Percentiles rank a stretch among this genome's conserved stretches.
phyloP scores from a whole-genome alignment of 2,797 vertebrate genomes.

The Rhabdophis nuchalis region DNA sequence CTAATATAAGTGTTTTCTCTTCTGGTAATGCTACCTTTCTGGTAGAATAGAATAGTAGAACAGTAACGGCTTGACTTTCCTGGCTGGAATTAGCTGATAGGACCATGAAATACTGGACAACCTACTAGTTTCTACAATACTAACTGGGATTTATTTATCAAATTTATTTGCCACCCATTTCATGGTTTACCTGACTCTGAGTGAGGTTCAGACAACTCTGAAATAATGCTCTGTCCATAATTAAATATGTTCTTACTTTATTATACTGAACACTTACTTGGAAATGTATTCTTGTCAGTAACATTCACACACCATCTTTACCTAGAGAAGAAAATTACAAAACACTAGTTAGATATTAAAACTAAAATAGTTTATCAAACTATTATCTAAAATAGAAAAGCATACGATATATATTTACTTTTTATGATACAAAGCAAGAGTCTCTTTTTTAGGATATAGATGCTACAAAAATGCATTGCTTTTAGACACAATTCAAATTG shows the following conservation, averaged over 20 bases:
- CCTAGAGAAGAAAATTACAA: neutral
- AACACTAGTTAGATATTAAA: neutral
- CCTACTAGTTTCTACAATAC: neutral
- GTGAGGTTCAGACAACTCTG: neutral
- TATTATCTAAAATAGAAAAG: neutral
- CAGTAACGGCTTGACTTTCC: neutral
- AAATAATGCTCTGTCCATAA: neutral
- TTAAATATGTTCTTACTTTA: neutral
- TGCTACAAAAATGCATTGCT: neutral
- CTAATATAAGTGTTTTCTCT: neutral
- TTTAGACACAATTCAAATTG: neutral
- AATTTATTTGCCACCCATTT: neutral
- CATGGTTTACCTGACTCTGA: neutral
- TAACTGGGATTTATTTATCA: neutral
- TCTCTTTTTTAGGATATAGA: neutral
- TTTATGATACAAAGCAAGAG: neutral
- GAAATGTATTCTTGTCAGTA: neutral
- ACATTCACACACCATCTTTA: neutral
- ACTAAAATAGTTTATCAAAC: neutral
- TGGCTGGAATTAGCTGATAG: neutral
- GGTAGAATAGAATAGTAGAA: neutral
- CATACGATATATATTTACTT: neutral
- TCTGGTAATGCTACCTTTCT: neutral
- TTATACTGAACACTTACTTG: neutral
- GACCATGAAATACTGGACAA: neutral